A percentile compares a stretch with the other conserved stretches of the same genome.
Evolutionary conservation across 2,113 vertebrate species (phyloP).

Genomic region (Arothron firmamentum): DNA sequence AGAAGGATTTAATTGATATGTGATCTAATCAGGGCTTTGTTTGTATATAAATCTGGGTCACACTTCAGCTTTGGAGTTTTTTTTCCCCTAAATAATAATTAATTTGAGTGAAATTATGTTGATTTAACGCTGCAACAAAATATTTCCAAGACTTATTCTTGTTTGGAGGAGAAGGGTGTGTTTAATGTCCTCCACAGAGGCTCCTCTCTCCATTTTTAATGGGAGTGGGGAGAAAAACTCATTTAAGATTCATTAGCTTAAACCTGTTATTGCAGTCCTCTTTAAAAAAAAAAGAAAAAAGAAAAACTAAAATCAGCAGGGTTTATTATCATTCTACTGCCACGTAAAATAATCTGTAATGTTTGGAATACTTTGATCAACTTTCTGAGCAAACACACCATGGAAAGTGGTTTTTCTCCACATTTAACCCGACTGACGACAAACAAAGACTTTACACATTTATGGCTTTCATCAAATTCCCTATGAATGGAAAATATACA

Average conservation of each 20-base stretch:
- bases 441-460: constrained; percentile 7
- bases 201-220: constrained; percentile 41
- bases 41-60: constrained; percentile 9
- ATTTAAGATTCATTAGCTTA: constrained; percentile 52
- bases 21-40: background rate
- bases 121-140: background rate
- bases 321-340: constrained; percentile 46
- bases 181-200: constrained; percentile 13
- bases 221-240: constrained; percentile 31
- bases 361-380: constrained; percentile 46
- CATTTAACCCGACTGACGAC: constrained; percentile 18
- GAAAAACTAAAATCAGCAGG: constrained; percentile 32
- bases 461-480: constrained; percentile 37
- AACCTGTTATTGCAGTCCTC: constrained; percentile 41
- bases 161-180: constrained; percentile 3
- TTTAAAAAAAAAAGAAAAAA: background rate
- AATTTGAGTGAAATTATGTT: background rate
- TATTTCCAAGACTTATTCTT: constrained; percentile 4
- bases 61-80: background rate
- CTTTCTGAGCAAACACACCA: constrained; percentile 36
- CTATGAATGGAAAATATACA: constrained; percentile 11
- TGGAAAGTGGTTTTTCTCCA: constrained; percentile 24
- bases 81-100: background rate
- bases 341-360: constrained; percentile 49
- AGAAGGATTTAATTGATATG: background rate